phyloP scores from a whole-genome alignment of 2,797 vertebrate genomes.

The Hapalemur alaotrensis region DNA sequence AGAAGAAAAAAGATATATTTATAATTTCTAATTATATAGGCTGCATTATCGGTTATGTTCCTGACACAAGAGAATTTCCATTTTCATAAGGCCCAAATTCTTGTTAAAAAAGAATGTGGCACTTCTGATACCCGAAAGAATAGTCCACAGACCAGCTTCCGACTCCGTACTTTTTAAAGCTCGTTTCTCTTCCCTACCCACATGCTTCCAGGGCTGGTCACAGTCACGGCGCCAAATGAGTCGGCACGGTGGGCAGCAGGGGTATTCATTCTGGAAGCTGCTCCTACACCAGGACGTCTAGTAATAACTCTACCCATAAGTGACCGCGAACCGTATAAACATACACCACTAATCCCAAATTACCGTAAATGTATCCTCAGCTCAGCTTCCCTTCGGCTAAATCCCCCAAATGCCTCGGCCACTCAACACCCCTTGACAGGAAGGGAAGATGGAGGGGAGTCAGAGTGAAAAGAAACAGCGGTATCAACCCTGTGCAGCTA shows the following conservation, averaged over 20 bases:
- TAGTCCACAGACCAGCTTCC: not conserved
- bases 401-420: not conserved
- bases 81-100: not conserved
- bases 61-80: not conserved
- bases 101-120: not conserved
- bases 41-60: not conserved
- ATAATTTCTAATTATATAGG: not conserved
- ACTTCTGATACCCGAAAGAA: not conserved
- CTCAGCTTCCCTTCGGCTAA: not conserved
- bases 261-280: not conserved
- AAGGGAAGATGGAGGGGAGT: not conserved
- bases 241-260: not conserved
- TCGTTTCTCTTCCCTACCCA: not conserved
- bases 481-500: not conserved
- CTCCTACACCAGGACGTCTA: not conserved
- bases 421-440: not conserved
- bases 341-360: not conserved
- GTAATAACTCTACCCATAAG: not conserved
- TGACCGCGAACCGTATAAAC: not conserved
- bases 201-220: not conserved
- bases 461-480: not conserved
- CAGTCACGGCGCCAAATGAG: not conserved
- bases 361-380: not conserved
- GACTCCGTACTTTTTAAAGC: not conserved
- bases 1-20: not conserved